phyloP scores from a whole-genome alignment of 2,888 invertebrate genomes.

The Elmis aenea region DNA sequence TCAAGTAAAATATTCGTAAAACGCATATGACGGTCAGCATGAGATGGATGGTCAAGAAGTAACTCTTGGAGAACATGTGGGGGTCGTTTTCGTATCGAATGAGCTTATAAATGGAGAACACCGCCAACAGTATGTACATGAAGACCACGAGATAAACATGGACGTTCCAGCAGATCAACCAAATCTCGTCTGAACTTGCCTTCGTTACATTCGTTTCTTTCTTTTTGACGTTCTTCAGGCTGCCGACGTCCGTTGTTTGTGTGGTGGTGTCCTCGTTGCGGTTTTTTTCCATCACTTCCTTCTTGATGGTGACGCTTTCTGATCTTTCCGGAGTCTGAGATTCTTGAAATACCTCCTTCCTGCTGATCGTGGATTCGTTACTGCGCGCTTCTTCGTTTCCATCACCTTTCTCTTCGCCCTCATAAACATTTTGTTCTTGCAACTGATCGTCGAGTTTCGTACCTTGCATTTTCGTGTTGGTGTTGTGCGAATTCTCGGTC shows the following conservation, averaged over 20 bases:
- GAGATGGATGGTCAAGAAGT: conserved; percentile 80
- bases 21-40: conserved; percentile 78
- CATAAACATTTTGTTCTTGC: too few relatives aligned
- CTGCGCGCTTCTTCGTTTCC: conserved; percentile 17
- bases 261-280: conserved; percentile 33
- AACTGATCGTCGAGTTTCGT: too few relatives aligned
- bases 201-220: conserved; percentile 39
- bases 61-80: conserved; percentile 80
- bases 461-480: conserved; percentile 31
- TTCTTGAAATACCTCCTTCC: conserved; percentile 18
- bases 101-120: conserved; percentile 81
- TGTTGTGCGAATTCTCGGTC: conserved; percentile 30
- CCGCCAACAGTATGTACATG: conserved; percentile 76
- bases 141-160: conserved; percentile 85
- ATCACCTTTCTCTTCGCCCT: conserved; percentile 27
- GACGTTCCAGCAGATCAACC: conserved; percentile 86
- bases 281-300: conserved; percentile 27
- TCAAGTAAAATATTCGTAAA: conserved; percentile 78
- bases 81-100: conserved; percentile 81
- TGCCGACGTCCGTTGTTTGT: conserved; percentile 49
- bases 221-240: conserved; percentile 55
- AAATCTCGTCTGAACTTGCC: conserved; percentile 51
- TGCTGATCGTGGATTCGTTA: not conserved
- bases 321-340: conserved; percentile 32
- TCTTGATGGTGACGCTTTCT: conserved; percentile 41